Evolutionary conservation across 2,797 vertebrate species (phyloP), one percentile per base, ranked within the genome.

Genomic region (Rhabdomys pumilio): DNA sequence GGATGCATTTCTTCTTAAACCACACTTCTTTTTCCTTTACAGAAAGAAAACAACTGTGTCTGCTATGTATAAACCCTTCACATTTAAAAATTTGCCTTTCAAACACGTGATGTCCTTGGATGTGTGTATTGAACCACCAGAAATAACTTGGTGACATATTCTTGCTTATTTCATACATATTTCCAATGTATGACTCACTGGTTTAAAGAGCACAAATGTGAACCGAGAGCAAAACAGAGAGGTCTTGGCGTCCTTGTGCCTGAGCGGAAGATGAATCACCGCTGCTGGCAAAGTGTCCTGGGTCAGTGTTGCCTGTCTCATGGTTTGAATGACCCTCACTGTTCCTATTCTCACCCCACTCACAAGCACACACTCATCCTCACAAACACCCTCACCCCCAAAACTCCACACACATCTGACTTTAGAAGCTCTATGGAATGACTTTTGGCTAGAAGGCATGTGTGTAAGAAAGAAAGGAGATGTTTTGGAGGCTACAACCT

Each of bases 111-210:
- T 89, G 94, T 96, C 94, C 92, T 97, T 91, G 92, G 77, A 92
- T 97, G 97, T 96, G 93, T 93, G 91, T 98, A 98, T 97, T 95
- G 98, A 98, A 98, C 65, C 41, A 97, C 94, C 61, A 96, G 96
- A 98, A 98, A 97, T 98, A 98, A 94, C 97, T 98, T 85, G 89
- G 95, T 97, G 97, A 98, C 96, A 98, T 81, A 97, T 75, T 96
- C 96, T 98, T 98, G 94, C 94, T 98, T 97, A 92, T 98, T 96
- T 90, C 97, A 97, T 83, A 98, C 97, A 50, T 87, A 95, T 97
- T 98, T 98, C 96, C 5, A 22, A 96, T 17, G 94, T 97, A 97
- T 0, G 17, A 95, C 77, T 98, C 97, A 98, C 77, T 97, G 96
- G 95, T 97, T 91, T 97, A 97, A 98, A 97, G 93, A 98, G 80